These are phyloP conservation scores for Laspeyria flexula DNA, from an alignment of 2,888 invertebrate species.

Conservation along the genomic window DNA sequence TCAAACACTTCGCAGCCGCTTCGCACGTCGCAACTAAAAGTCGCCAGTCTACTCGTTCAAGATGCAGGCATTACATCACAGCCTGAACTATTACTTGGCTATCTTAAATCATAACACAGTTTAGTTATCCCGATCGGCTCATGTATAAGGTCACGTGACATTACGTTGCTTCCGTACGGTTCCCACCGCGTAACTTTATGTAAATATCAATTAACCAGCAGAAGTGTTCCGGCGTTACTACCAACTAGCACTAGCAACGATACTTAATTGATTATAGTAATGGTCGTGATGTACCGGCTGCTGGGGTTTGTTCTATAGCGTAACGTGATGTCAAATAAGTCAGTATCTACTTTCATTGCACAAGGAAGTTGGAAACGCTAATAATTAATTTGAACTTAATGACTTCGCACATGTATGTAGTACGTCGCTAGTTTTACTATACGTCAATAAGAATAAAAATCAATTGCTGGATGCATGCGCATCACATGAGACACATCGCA, in stretches of 20 bases:
- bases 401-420: no score
- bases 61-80: slow-evolving; percentile 10
- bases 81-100: slow-evolving; percentile 15
- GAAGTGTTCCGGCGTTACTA: slow-evolving; percentile 60
- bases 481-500: no score
- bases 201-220: slow-evolving; percentile 71
- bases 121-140: slow-evolving; percentile 24
- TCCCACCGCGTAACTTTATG: slow-evolving; percentile 47
- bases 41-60: background rate
- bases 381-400: no score
- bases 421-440: no score
- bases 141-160: slow-evolving; percentile 42
- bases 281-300: slow-evolving; percentile 17
- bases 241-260: slow-evolving; percentile 39
- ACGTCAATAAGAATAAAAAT: no score
- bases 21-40: background rate
- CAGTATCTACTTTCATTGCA: no score
- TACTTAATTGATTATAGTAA: slow-evolving; percentile 42
- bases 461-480: no score
- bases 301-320: slow-evolving; percentile 3
- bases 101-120: slow-evolving; percentile 37
- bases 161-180: slow-evolving; percentile 37
- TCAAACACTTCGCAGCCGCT: no score
- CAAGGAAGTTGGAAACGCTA: no score
- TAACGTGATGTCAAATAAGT: slow-evolving; percentile 1